Evolutionary conservation across 1,140 invertebrate species (phyloP).

Genomic region (Helicoverpa armigera): DNA sequence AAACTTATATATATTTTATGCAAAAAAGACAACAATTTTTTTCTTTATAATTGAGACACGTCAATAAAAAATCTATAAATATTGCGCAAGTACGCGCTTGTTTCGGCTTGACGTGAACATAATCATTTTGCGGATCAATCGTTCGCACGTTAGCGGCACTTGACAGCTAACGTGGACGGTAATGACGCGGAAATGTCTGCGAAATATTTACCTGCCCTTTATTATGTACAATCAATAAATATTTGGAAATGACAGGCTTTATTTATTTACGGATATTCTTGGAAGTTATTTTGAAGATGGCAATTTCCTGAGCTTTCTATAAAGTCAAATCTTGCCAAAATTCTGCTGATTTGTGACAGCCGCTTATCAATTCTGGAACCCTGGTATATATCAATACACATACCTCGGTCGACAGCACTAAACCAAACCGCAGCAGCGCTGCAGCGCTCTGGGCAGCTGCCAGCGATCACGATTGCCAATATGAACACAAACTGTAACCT

Average conservation of each 20-base stretch:
- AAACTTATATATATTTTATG: too few relatives aligned
- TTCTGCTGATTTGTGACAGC: background rate
- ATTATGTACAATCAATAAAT: background rate
- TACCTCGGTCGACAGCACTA: constrained; percentile 24
- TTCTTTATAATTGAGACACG: background rate
- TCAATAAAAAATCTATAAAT: background rate
- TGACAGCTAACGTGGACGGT: constrained; percentile 7
- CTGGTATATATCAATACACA: background rate
- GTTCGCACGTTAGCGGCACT: background rate
- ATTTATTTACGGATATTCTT: too few relatives aligned
- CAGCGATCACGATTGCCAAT: constrained; percentile 38
- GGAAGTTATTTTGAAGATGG: too few relatives aligned
- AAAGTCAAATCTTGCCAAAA: too few relatives aligned
- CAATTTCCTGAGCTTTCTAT: too few relatives aligned
- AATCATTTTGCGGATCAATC: constrained; percentile 21
- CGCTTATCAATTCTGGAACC: constrained; percentile 16
- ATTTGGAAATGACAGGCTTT: too few relatives aligned
- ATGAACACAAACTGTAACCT: constrained; percentile 29
- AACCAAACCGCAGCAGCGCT: constrained; percentile 18
- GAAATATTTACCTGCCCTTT: background rate
- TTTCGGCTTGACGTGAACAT: background rate
- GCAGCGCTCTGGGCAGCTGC: constrained; percentile 28
- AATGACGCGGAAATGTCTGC: constrained; percentile 22
- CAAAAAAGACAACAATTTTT: too few relatives aligned
- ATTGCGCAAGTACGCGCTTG: background rate